A percentile compares a stretch with the other conserved stretches of the same genome.
These are phyloP conservation scores for Sebastes minor DNA, from an alignment of 2,797 vertebrate species.

Conservation along the genomic window DNA sequence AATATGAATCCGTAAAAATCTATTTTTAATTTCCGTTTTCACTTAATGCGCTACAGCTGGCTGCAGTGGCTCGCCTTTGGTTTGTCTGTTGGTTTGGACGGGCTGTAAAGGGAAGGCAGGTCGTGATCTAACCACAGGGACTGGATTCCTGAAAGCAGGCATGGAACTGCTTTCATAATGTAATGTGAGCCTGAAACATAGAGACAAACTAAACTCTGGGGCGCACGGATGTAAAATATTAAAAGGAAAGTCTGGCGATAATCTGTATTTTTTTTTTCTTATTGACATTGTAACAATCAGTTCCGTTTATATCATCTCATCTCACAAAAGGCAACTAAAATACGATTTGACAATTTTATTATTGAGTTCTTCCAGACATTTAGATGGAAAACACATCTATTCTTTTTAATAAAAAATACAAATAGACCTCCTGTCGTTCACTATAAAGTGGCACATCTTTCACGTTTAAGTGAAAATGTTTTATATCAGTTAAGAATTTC, in stretches of 20 bases:
- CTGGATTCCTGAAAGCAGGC: background rate
- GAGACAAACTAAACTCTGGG: background rate
- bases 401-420: too few relatives aligned
- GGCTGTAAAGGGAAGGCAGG: conserved; percentile 17
- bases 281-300: background rate
- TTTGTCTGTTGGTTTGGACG: conserved; percentile 25
- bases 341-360: too few relatives aligned
- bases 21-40: conserved; percentile 17
- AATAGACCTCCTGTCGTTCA: too few relatives aligned
- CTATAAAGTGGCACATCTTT: too few relatives aligned
- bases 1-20: conserved; percentile 1
- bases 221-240: background rate
- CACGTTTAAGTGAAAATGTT: too few relatives aligned
- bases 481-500: too few relatives aligned
- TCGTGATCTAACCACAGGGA: conserved; percentile 14
- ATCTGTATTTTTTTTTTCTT: background rate
- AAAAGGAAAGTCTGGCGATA: background rate
- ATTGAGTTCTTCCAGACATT: too few relatives aligned
- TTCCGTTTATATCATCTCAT: too few relatives aligned
- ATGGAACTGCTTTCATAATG: background rate
- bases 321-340: too few relatives aligned
- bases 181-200: background rate
- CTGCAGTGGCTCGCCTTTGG: background rate
- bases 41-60: conserved; percentile 11
- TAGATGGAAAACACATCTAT: too few relatives aligned